Percentiles rank a stretch among this genome's conserved stretches.
Evolutionary conservation across 2,797 vertebrate genomes (phyloP).

Genomic region (Cossypha niveicapilla): DNA sequence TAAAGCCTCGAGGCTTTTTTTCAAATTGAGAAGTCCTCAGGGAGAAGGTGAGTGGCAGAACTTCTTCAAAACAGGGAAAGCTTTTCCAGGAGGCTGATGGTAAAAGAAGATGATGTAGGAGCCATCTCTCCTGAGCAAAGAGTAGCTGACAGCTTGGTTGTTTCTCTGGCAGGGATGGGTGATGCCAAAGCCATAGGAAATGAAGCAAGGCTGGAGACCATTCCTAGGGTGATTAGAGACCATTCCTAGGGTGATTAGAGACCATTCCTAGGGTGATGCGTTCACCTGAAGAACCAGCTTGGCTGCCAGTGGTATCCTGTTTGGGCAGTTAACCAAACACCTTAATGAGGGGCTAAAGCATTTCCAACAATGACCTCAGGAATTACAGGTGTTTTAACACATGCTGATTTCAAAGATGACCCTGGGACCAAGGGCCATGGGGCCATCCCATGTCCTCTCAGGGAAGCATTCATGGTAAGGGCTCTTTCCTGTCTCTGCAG

Average conservation of each 20-base stretch:
- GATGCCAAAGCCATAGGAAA: conserved; percentile 40
- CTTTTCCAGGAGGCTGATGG: background rate
- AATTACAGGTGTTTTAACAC: conserved; percentile 64
- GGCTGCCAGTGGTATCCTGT: conserved; percentile 30
- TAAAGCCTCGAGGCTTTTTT: background rate
- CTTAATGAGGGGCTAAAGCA: conserved; percentile 58
- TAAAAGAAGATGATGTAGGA: background rate
- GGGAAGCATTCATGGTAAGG: background rate
- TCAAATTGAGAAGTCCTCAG: background rate
- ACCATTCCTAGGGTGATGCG: background rate
- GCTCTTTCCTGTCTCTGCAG: background rate
- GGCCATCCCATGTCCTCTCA: fast-evolving
- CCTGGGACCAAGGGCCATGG: background rate
- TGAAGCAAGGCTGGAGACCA: conserved; percentile 8
- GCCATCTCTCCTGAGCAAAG: background rate
- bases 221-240: conserved; percentile 10
- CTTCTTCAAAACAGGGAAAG: background rate
- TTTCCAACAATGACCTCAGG: conserved; percentile 47
- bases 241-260: conserved; percentile 12
- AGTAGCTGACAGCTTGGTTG: background rate
- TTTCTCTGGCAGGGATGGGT: background rate
- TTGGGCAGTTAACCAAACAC: conserved; percentile 31
- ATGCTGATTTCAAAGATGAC: conserved; percentile 35
- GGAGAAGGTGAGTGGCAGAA: background rate
- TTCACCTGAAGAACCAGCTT: conserved; percentile 61